phyloP scores from a whole-genome alignment of 2,888 invertebrate genomes.

The Dendrolimus houi region DNA sequence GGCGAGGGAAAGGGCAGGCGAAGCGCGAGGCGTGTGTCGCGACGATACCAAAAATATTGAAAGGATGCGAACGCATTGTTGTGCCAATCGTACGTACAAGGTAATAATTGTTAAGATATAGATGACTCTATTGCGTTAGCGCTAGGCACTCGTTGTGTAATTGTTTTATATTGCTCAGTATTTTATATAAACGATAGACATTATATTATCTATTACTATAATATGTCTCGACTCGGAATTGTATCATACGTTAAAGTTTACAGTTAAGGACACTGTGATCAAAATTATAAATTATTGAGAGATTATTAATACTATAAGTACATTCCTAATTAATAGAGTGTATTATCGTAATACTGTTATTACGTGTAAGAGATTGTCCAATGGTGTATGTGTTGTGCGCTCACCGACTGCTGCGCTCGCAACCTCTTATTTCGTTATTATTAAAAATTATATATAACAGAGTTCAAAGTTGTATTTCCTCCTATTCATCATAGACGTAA shows the following conservation, averaged over 20 bases:
- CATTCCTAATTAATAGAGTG: slow-evolving; percentile 70
- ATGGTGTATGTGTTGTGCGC: slow-evolving; percentile 18
- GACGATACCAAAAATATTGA: slow-evolving; percentile 66
- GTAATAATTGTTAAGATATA: slow-evolving; percentile 68
- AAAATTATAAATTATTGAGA: slow-evolving; percentile 76
- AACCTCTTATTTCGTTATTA: not conserved
- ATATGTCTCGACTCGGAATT: slow-evolving; percentile 61
- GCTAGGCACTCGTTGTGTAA: slow-evolving; percentile 58
- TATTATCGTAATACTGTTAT: slow-evolving; percentile 60
- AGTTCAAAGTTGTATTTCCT: slow-evolving; percentile 49
- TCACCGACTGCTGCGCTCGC: slow-evolving; percentile 3
- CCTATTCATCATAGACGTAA: slow-evolving; percentile 24
- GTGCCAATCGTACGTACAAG: slow-evolving; percentile 70
- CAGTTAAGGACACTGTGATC: slow-evolving; percentile 75
- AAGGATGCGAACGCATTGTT: slow-evolving; percentile 55
- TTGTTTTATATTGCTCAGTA: slow-evolving; percentile 75
- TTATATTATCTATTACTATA: slow-evolving; percentile 17
- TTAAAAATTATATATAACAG: slow-evolving; percentile 18
- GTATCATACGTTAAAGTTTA: slow-evolving; percentile 72
- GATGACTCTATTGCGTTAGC: slow-evolving; percentile 62
- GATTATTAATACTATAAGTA: slow-evolving; percentile 73
- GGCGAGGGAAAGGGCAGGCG: not conserved
- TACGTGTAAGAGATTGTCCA: slow-evolving; percentile 46
- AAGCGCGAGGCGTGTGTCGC: slow-evolving; percentile 13
- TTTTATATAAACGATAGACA: slow-evolving; percentile 61